A percentile compares a stretch with the other conserved stretches of the same genome.
Conservation (phyloP, 2,888 invertebrate genomes). For the Calephelis perditalis region DNA sequence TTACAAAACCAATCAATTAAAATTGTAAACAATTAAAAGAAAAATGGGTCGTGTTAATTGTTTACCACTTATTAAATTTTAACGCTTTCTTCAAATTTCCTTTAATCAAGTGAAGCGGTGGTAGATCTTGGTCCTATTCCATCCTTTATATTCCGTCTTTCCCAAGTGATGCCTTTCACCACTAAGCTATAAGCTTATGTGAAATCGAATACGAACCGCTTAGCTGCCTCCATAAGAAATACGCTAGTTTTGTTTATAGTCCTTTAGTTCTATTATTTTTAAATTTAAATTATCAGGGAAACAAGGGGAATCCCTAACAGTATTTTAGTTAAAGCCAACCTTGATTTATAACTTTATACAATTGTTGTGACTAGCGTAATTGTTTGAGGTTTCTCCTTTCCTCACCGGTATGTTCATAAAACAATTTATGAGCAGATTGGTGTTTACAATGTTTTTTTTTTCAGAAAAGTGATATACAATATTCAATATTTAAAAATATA, state of each 20-base stretch:
- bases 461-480: conserved; percentile 58
- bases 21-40: no score
- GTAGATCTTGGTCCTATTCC: conserved; percentile 46
- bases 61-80: conserved; percentile 21
- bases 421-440: conserved; percentile 60
- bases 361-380: conserved; percentile 34
- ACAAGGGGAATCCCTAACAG: no score
- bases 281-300: no score
- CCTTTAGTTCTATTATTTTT: no score
- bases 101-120: conserved; percentile 64
- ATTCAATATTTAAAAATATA: conserved; percentile 54
- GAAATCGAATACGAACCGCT: conserved; percentile 70
- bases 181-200: conserved; percentile 63
- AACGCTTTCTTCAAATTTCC: not conserved
- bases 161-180: conserved; percentile 77
- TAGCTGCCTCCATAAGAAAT: conserved; percentile 60
- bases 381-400: conserved; percentile 50
- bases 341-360: no score
- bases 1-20: not conserved
- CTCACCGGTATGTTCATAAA: conserved; percentile 63
- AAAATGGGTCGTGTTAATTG: no score
- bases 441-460: conserved; percentile 40
- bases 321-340: no score
- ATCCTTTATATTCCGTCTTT: conserved; percentile 44
- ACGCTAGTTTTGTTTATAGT: not conserved